These are phyloP conservation scores for Dasypogon diadema DNA, from an alignment of 2,888 invertebrate genomes.

Conservation along the genomic window DNA sequence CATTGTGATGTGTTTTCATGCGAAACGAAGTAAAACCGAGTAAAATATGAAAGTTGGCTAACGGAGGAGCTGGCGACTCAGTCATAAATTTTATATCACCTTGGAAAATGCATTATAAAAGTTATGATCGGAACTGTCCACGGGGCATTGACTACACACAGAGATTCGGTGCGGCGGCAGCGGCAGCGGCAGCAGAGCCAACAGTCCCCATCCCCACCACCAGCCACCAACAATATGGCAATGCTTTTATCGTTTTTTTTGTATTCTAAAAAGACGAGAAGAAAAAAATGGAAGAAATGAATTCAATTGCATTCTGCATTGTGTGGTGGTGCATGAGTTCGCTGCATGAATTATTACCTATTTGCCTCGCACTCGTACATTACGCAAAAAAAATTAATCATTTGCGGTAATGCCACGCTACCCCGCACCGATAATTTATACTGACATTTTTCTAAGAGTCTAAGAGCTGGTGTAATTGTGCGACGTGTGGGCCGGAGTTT, in stretches of 20 bases:
- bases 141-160: not conserved
- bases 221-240: too few species aligned
- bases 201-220: too few species aligned
- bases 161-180: not conserved
- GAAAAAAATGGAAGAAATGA: too few species aligned
- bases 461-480: not conserved
- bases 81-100: not conserved
- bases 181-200: too few species aligned
- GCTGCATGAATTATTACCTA: not conserved
- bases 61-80: not conserved
- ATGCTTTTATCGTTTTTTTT: too few species aligned
- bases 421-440: not conserved
- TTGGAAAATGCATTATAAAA: conserved; percentile 1
- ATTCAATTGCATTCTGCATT: not conserved
- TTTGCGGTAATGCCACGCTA: not conserved
- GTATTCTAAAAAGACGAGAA: too few species aligned
- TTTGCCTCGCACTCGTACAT: not conserved
- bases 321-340: not conserved
- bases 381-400: not conserved
- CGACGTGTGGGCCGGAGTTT: not conserved
- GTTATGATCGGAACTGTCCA: not conserved
- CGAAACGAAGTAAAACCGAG: too few species aligned
- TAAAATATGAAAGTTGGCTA: too few species aligned
- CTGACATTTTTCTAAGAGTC: too few species aligned
- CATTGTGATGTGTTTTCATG: too few species aligned